Evolutionary conservation across 1,140 invertebrate genomes (phyloP).

Genomic region (Lasioglossum baleicum): DNA sequence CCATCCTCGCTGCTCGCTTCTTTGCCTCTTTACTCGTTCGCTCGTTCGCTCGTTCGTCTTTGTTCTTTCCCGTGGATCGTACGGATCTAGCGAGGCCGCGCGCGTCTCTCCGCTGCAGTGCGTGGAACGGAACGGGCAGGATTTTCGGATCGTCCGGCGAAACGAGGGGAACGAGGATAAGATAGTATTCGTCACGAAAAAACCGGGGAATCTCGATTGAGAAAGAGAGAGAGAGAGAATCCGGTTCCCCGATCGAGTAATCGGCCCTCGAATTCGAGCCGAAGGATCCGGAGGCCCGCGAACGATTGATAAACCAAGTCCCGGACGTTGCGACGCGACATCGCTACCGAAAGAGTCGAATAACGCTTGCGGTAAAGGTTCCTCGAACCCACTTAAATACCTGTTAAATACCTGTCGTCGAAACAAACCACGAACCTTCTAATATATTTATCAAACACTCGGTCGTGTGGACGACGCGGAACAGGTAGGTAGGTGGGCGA

Average conservation of each 20-base stretch:
- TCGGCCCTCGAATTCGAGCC: constrained; percentile 44
- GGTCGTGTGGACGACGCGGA: constrained; percentile 44
- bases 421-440: constrained; percentile 71
- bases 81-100: neutral
- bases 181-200: constrained; percentile 56
- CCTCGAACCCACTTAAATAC: constrained; percentile 52
- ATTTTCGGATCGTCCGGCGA: constrained; percentile 2
- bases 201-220: constrained; percentile 63
- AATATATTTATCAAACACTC: constrained; percentile 76
- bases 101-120: constrained; percentile 35
- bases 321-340: neutral
- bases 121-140: constrained; percentile 29
- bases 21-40: constrained; percentile 73
- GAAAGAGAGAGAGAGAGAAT: constrained; percentile 50
- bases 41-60: constrained; percentile 58
- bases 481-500: constrained; percentile 49
- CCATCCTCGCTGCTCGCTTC: constrained; percentile 79
- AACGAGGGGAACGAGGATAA: constrained; percentile 31
- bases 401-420: constrained; percentile 73
- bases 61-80: constrained; percentile 52
- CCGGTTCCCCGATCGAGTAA: constrained; percentile 65
- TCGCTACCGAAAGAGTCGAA: neutral
- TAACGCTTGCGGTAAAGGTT: constrained; percentile 44
- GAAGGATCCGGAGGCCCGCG: neutral
- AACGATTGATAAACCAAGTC: constrained; percentile 9